Conservation (phyloP, 2,888 invertebrate genomes). For the Orthonevra nobilis region DNA sequence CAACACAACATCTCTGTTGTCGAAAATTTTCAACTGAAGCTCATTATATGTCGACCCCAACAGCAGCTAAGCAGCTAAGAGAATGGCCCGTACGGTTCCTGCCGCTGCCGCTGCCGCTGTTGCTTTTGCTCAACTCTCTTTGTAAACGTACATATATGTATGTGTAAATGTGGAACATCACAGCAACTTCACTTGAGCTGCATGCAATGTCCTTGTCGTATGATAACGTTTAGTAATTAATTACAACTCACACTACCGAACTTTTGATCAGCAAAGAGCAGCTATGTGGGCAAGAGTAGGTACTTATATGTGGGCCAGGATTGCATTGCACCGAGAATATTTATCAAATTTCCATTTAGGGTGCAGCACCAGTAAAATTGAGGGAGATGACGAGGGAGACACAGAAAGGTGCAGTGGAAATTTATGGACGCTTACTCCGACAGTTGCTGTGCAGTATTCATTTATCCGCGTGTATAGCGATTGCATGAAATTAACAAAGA, state of each 20-base stretch:
- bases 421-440: slow-evolving; percentile 58
- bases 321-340: slow-evolving; percentile 50
- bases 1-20: slow-evolving; percentile 64
- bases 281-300: too few relatives aligned
- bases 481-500: slow-evolving; percentile 53
- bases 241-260: slow-evolving; percentile 55
- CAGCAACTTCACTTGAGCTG: slow-evolving; percentile 54
- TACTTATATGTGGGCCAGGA: too few relatives aligned
- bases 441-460: slow-evolving; percentile 58
- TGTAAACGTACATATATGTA: not conserved
- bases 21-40: slow-evolving; percentile 62
- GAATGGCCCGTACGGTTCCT: not conserved
- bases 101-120: slow-evolving; percentile 13
- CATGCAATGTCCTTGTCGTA: slow-evolving; percentile 63
- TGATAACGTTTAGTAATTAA: slow-evolving; percentile 69
- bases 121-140: slow-evolving; percentile 9
- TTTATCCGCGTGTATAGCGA: slow-evolving; percentile 41
- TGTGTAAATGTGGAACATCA: slow-evolving; percentile 18
- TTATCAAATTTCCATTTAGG: slow-evolving; percentile 48
- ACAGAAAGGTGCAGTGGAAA: slow-evolving; percentile 19
- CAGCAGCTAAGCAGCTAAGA: slow-evolving; percentile 1
- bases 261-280: too few relatives aligned
- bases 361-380: slow-evolving; percentile 12
- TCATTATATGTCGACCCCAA: slow-evolving; percentile 54
- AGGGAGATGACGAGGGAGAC: slow-evolving; percentile 37